Percentiles rank a stretch among this genome's conserved stretches.
phyloP scores from a whole-genome alignment of 2,888 invertebrate species.

The Clostera curtula region DNA sequence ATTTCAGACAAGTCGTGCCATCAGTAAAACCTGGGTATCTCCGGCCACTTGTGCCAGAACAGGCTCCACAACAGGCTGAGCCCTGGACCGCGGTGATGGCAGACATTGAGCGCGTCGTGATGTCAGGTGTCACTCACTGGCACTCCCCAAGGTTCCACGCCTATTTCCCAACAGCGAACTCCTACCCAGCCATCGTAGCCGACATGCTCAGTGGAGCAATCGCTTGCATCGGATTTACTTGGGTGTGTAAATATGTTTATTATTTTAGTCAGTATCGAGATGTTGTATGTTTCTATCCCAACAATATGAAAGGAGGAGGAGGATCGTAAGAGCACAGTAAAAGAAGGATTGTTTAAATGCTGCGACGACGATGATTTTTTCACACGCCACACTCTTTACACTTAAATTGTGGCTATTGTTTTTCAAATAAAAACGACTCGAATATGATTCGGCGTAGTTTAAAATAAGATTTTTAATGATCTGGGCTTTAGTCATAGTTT shows the following conservation, averaged over 20 bases:
- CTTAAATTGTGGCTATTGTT: background rate
- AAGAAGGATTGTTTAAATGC: too few relatives aligned
- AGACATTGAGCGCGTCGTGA: constrained; percentile 95
- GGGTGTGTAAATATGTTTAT: constrained; percentile 77
- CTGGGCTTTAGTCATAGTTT: too few relatives aligned
- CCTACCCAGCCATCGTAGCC: constrained; percentile 94
- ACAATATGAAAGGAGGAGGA: too few relatives aligned
- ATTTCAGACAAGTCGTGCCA: constrained; percentile 87
- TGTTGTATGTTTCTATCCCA: too few relatives aligned
- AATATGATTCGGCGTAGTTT: too few relatives aligned
- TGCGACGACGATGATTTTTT: too few relatives aligned
- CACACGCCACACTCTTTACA: background rate
- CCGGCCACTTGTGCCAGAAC: constrained; percentile 87
- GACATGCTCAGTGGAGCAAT: constrained; percentile 97
- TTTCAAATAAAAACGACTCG: too few relatives aligned
- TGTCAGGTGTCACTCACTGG: constrained; percentile 99
- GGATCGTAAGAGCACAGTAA: too few relatives aligned
- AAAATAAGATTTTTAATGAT: too few relatives aligned
- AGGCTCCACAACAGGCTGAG: constrained; percentile 89
- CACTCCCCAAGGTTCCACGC: constrained; percentile 97
- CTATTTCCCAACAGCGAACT: constrained; percentile 95
- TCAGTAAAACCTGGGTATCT: constrained; percentile 96
- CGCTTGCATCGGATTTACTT: constrained; percentile 96
- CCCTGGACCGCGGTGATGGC: constrained; percentile 93
- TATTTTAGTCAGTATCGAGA: too few relatives aligned